Conservation (phyloP, 2,888 invertebrate genomes). For the Agrotis segetum region DNA sequence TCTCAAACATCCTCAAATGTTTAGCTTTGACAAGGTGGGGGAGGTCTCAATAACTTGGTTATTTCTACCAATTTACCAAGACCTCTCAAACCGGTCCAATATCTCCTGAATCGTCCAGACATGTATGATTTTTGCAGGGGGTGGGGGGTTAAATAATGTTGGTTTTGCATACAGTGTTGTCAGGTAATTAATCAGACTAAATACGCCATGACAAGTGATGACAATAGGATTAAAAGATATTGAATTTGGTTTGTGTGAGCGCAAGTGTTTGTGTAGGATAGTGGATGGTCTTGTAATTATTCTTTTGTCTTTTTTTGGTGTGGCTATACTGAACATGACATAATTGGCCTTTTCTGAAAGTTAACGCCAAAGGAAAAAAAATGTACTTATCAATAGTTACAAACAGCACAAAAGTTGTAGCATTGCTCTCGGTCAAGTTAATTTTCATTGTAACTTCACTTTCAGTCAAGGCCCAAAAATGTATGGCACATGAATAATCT, state of each 20-base stretch:
- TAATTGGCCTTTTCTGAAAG: neutral
- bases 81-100: neutral
- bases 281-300: conserved; percentile 11
- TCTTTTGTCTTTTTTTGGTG: neutral
- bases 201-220: conserved; percentile 71
- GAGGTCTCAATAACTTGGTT: conserved; percentile 14
- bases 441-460: too few species aligned
- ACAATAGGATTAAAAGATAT: conserved; percentile 83
- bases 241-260: conserved; percentile 77
- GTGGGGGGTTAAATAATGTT: conserved; percentile 8
- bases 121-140: neutral
- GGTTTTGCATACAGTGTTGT: conserved; percentile 68
- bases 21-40: neutral
- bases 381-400: too few species aligned
- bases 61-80: conserved; percentile 25
- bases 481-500: too few species aligned
- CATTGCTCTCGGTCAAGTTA: too few species aligned
- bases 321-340: too few species aligned
- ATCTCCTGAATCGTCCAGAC: neutral
- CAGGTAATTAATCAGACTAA: conserved; percentile 86
- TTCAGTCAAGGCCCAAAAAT: too few species aligned
- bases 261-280: conserved; percentile 44
- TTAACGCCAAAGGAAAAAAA: too few species aligned
- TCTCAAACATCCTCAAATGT: neutral
- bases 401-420: too few species aligned